phyloP scores from a whole-genome alignment of 2,888 invertebrate species.

The Sepiola atlantica region DNA sequence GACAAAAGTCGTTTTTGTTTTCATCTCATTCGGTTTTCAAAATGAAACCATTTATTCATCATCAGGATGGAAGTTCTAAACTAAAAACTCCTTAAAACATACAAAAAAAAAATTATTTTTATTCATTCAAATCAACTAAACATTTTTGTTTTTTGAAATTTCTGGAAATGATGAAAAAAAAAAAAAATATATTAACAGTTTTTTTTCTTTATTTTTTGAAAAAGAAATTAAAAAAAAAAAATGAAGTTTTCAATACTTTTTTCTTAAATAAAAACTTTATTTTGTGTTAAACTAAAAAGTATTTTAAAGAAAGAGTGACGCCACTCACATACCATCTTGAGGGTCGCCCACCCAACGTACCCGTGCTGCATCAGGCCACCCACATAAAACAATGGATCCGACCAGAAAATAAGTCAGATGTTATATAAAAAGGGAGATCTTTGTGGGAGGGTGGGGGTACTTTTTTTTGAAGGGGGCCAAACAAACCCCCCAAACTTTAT shows the following conservation, averaged over 20 bases:
- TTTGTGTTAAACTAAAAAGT: background rate
- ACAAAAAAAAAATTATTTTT: too few species aligned
- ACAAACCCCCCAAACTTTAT: background rate
- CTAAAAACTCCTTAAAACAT: slow-evolving; percentile 33
- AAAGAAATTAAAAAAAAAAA: background rate
- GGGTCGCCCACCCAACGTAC: background rate
- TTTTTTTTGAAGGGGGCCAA: background rate
- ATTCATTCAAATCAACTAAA: background rate
- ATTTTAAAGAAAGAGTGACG: background rate
- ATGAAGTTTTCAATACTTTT: slow-evolving; percentile 37
- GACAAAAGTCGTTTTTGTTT: too few species aligned
- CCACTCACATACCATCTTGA: background rate
- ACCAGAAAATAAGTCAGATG: background rate
- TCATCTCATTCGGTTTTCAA: background rate
- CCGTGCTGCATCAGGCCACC: background rate
- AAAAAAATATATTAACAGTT: background rate
- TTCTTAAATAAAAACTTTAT: background rate
- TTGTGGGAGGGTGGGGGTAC: background rate
- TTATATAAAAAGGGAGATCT: background rate
- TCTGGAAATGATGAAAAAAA: background rate
- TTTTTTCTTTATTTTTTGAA: too few species aligned
- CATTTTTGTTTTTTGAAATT: background rate
- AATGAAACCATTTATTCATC: slow-evolving; percentile 44
- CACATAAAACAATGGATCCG: background rate
- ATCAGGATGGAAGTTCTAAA: slow-evolving; percentile 39